A percentile compares a stretch with the other conserved stretches of the same genome.
These are phyloP conservation scores for Chloebia gouldiae DNA, from an alignment of 2,113 vertebrate genomes.

Conservation along the genomic window DNA sequence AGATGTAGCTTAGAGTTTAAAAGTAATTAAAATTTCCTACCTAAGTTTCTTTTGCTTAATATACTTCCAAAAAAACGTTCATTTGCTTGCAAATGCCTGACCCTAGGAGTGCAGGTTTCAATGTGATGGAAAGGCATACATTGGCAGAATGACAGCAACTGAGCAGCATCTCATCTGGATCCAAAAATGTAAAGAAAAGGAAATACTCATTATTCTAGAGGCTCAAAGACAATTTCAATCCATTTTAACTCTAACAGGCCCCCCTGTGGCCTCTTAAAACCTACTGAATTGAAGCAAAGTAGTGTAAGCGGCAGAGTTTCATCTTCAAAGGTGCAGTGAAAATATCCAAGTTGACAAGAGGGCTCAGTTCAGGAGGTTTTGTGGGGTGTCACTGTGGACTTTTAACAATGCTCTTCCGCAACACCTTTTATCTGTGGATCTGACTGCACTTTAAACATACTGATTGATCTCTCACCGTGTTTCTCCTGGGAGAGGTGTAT, in stretches of 20 bases:
- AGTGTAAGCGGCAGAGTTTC: conserved; percentile 45
- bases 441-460: not conserved
- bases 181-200: conserved; percentile 72
- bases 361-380: conserved; percentile 62
- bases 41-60: conserved; percentile 60
- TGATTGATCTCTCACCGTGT: not conserved
- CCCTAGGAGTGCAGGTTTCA: conserved; percentile 44
- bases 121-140: conserved; percentile 2
- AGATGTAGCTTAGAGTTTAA: conserved; percentile 35
- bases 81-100: conserved; percentile 45
- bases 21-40: conserved; percentile 66
- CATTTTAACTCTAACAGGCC: conserved; percentile 69
- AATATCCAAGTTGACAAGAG: conserved; percentile 68
- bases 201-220: conserved; percentile 73
- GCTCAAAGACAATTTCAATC: conserved; percentile 70
- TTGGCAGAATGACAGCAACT: conserved; percentile 59
- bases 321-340: conserved; percentile 72
- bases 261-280: conserved; percentile 74
- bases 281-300: conserved; percentile 72
- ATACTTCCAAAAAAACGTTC: not conserved
- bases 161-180: conserved; percentile 62
- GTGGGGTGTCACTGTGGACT: conserved; percentile 2
- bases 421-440: conserved; percentile 24
- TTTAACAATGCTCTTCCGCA: not conserved
- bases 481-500: not conserved